Evolutionary conservation across 2,888 invertebrate genomes (phyloP).

Genomic region (Allolobophora icterica): DNA sequence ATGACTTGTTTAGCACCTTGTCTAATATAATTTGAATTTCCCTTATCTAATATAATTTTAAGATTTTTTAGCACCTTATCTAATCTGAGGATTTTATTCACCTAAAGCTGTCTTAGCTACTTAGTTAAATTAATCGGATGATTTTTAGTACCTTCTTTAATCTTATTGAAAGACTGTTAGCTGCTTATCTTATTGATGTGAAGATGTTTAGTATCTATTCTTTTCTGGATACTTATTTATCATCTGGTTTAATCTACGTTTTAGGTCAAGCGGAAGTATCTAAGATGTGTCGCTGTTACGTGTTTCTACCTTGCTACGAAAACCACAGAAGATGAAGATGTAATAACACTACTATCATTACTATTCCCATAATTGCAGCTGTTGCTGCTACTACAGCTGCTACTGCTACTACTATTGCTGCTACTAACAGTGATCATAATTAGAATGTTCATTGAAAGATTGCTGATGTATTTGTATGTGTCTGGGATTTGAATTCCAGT

Average conservation of each 20-base stretch:
- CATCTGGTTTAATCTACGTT: slow-evolving; percentile 15
- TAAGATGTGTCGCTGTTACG: slow-evolving; percentile 85
- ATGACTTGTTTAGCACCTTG: no score
- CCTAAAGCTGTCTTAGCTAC: not conserved
- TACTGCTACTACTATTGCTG: not conserved
- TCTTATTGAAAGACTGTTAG: not conserved
- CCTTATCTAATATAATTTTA: no score
- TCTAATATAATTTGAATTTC: no score
- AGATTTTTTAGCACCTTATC: no score
- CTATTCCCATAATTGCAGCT: no score
- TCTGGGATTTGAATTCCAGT: not conserved
- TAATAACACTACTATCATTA: slow-evolving; percentile 43
- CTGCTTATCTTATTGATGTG: not conserved
- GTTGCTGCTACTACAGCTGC: no score
- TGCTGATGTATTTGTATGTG: not conserved
- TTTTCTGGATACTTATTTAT: not conserved
- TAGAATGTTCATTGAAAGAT: not conserved
- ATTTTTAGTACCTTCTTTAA: not conserved
- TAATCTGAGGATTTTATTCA: not conserved
- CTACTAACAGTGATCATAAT: not conserved
- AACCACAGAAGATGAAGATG: slow-evolving; percentile 66
- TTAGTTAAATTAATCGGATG: not conserved
- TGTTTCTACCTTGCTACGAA: slow-evolving; percentile 83
- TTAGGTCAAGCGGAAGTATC: slow-evolving; percentile 72
- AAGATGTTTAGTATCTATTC: not conserved